Base-by-base conservation (phyloP, 1,140 invertebrate species). In the Saccostrea cuccullata region DNA sequence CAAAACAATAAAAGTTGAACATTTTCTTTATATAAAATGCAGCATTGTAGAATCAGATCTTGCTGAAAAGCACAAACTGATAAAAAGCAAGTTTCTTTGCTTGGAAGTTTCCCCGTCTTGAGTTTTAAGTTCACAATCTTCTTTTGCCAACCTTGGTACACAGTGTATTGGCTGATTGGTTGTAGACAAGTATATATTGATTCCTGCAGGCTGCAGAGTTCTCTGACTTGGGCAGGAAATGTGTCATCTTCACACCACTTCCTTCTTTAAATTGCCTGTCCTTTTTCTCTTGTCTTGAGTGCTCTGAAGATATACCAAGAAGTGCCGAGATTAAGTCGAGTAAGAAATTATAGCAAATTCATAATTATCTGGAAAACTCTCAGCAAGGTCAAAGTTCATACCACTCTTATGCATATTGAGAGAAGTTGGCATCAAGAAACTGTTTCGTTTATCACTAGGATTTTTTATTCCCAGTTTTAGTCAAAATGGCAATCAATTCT, bases 201-300 rank as follows among this genome's bases (percentile, higher is more conserved):
- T 73, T 26, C 70, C 23, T n/a, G n/a, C n/a, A 9, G 13, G n/a
- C 60, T 64, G 60, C 60, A 20, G 60, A 64, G 60, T 64, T 64
- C 36, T 73, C 70, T 73, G 70, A 73, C 70, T 73, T 73, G 30
- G 70, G 26, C 70, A 73, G 70, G 70, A 73, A 73, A 73, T 73
- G 70, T 73, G 70, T 73, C 70, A 73, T 73, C 70, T 26, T 73
- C 70, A 30, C 70, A 64, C 26, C 36, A 26, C 70, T 73, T 73
- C 70, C 70, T 73, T 26, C 70, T 36, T 26, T 73, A 36, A 73
- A 73, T 73, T 73, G 70, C 70, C 36, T 73, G 70, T 73, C 70
- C 70, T 73, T 73, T 73, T 73, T n/a, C 70, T 73, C 70, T 73
- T 73, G 70, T 73, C 70, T 73, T 73, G 70, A 73, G 70, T 73